phyloP scores from a whole-genome alignment of 2,113 vertebrate species.

The Bos taurus region DNA sequence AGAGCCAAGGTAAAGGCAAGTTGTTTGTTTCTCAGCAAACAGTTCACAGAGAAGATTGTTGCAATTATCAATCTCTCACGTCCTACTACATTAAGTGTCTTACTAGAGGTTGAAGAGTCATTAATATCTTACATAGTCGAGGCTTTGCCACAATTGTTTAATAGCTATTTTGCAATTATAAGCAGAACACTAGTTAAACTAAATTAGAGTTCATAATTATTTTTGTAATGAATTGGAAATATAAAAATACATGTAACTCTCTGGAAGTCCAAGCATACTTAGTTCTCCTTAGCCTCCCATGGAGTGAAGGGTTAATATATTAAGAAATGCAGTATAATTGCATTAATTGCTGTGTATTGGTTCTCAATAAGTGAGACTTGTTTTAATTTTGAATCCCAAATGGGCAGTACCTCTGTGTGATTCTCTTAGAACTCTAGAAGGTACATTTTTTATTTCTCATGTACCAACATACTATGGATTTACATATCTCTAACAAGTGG shows the following conservation, averaged over 20 bases:
- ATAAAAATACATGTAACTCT: conserved; percentile 79
- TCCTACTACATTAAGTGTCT: conserved; percentile 77
- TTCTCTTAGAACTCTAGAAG: conserved; percentile 68
- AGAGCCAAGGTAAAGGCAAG: conserved; percentile 76
- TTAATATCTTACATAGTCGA: conserved; percentile 76
- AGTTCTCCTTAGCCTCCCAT: conserved; percentile 76
- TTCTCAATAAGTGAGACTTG: conserved; percentile 72
- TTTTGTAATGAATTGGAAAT: conserved; percentile 84
- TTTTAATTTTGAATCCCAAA: conserved; percentile 69
- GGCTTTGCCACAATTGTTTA: conserved; percentile 76
- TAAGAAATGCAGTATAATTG: conserved; percentile 71
- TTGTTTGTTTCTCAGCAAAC: conserved; percentile 81
- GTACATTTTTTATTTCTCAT: conserved; percentile 33
- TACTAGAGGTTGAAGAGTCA: conserved; percentile 79
- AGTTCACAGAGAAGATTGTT: conserved; percentile 82
- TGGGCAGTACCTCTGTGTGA: not conserved
- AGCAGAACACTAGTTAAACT: conserved; percentile 81
- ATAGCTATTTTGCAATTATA: conserved; percentile 82
- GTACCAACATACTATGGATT: conserved; percentile 60
- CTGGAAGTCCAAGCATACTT: conserved; percentile 73
- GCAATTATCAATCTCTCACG: conserved; percentile 80
- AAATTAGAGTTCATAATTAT: conserved; percentile 83
- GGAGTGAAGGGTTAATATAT: conserved; percentile 82
- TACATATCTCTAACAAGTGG: conserved; percentile 60
- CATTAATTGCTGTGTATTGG: conserved; percentile 76